Conservation (phyloP, 1,140 invertebrate genomes). For the Ephestia elutella region DNA sequence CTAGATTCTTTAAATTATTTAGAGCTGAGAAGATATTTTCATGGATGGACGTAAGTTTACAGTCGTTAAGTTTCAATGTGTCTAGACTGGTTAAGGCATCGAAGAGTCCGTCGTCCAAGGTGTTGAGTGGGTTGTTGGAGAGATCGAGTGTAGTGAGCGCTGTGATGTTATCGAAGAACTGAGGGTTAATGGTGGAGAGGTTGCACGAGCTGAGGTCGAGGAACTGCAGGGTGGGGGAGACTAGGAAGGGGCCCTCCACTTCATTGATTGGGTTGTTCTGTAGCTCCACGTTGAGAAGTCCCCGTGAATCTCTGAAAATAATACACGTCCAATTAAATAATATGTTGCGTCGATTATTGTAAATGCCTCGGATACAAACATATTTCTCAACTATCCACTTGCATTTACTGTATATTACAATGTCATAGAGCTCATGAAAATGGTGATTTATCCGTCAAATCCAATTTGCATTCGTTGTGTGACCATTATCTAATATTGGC, state of each 20-base stretch:
- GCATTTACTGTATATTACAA: background rate
- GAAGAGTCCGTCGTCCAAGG: slow-evolving; percentile 76
- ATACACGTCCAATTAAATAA: slow-evolving; percentile 13
- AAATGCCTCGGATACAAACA: no score
- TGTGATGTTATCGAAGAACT: slow-evolving; percentile 81
- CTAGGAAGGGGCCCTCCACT: slow-evolving; percentile 79
- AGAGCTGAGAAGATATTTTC: slow-evolving; percentile 75
- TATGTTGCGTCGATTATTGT: background rate
- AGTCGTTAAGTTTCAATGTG: slow-evolving; percentile 79
- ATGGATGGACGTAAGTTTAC: slow-evolving; percentile 77
- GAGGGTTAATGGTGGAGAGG: slow-evolving; percentile 74
- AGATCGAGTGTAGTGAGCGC: slow-evolving; percentile 80
- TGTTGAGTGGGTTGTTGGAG: slow-evolving; percentile 79
- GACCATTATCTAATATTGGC: slow-evolving; percentile 66
- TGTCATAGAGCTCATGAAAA: slow-evolving; percentile 15
- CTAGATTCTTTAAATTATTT: slow-evolving; percentile 78
- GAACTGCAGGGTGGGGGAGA: slow-evolving; percentile 78
- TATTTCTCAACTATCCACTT: no score
- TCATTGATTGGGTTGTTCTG: slow-evolving; percentile 79
- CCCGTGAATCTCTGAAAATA: slow-evolving; percentile 78
- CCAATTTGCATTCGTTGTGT: slow-evolving; percentile 60
- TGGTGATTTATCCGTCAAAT: slow-evolving; percentile 26
- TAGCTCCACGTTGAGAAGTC: slow-evolving; percentile 80
- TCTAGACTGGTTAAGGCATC: slow-evolving; percentile 79
- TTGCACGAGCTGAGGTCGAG: slow-evolving; percentile 81